Conservation (phyloP, 2,888 invertebrate genomes). For the Lycaena phlaeas region DNA sequence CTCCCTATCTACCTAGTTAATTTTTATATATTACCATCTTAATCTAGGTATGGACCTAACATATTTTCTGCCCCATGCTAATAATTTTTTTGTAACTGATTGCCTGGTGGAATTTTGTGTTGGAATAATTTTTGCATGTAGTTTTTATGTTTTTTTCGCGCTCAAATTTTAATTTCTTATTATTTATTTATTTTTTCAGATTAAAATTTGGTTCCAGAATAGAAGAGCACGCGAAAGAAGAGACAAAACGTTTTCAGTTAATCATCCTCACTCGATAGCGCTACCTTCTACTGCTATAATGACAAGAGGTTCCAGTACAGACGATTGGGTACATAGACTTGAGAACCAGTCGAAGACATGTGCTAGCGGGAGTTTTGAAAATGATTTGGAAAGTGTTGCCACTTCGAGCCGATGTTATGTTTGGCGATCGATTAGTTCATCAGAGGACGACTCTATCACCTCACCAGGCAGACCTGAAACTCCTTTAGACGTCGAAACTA, state of each 20-base stretch:
- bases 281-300: conserved; percentile 38
- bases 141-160: too few species aligned
- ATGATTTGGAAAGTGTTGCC: neutral
- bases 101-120: too few species aligned
- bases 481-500: conserved; percentile 47
- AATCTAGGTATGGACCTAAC: too few species aligned
- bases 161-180: too few species aligned
- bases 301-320: conserved; percentile 11
- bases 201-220: conserved; percentile 88
- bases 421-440: conserved; percentile 9
- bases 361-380: neutral
- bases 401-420: neutral
- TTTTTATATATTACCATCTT: too few species aligned
- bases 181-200: conserved; percentile 42
- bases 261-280: conserved; percentile 43
- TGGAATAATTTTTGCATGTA: too few species aligned
- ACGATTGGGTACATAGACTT: conserved; percentile 11
- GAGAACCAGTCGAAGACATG: neutral
- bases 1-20: too few species aligned
- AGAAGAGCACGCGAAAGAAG: conserved; percentile 82
- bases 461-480: conserved; percentile 30
- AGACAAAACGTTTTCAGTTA: conserved; percentile 63
- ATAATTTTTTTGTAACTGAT: too few species aligned
- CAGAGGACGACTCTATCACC: conserved; percentile 20
- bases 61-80: too few species aligned